phyloP scores from a whole-genome alignment of 2,113 vertebrate species.

The Ancistrus triradiatus region DNA sequence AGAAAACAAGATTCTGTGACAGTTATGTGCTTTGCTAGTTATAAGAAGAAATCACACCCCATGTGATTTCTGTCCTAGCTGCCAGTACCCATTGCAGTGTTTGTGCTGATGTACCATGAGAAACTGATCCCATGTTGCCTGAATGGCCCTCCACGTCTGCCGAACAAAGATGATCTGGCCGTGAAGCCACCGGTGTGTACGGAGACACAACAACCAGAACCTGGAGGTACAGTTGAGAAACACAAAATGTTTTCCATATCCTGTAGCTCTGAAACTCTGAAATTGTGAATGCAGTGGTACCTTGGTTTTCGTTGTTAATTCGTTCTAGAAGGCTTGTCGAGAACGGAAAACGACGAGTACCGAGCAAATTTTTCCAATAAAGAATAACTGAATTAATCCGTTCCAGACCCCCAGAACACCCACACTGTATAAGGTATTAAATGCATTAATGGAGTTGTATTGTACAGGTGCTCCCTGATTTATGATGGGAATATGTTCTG shows the following conservation, averaged over 20 bases:
- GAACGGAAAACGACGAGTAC: too few relatives aligned
- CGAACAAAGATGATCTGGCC: constrained; percentile 84
- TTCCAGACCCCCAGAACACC: too few relatives aligned
- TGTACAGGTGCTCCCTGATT: too few relatives aligned
- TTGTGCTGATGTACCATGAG: constrained; percentile 86
- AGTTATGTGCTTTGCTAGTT: not conserved
- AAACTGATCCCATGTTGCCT: constrained; percentile 76
- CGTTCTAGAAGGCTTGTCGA: too few relatives aligned
- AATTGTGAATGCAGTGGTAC: too few relatives aligned
- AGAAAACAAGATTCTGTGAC: not conserved
- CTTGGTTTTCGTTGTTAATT: too few relatives aligned
- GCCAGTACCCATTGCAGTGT: constrained; percentile 84
- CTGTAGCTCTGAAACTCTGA: not conserved
- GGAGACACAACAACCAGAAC: constrained; percentile 45
- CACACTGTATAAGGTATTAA: too few relatives aligned
- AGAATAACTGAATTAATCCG: too few relatives aligned
- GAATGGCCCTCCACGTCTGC: constrained; percentile 63
- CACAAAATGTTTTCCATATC: not conserved
- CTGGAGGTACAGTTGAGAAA: constrained; percentile 53
- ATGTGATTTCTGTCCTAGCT: constrained; percentile 63
- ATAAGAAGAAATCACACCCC: not conserved
- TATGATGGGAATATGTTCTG: too few relatives aligned
- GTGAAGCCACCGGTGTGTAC: constrained; percentile 69
- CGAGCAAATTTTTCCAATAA: too few relatives aligned
- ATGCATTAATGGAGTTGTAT: too few relatives aligned